Evolutionary conservation across 1,140 invertebrate species (phyloP), one percentile per base, ranked within the genome.

Genomic region (Lutraria rhynchaena): DNA sequence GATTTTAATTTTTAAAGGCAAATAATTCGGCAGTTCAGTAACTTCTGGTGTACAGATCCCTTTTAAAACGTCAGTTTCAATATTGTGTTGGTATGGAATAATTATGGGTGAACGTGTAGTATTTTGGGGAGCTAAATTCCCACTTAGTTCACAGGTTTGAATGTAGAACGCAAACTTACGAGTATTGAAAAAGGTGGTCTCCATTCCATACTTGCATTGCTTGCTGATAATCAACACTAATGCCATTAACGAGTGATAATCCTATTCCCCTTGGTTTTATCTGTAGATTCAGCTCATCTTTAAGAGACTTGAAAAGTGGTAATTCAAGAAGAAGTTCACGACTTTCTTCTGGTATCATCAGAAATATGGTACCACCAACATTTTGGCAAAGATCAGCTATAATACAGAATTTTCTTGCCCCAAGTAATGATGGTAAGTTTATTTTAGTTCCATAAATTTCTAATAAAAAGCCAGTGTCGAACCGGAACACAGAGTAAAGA

Each of bases 401-500:
- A 27, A 77, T 11, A 24, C 74, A 77, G 27, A 63, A 77, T 46
- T 53, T n/a, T 4, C 60, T n/a, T 2, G 31, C 19, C 11, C 22
- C 13, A 31, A 77, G 27, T n/a, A 37, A 37, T 46, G 58, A 29
- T 5, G 70, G 71, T 17, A 77, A n/a, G 1, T 60, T 24, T 9
- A 77, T 31, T 41, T 2, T 31, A 15, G 51, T 33, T 13, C 74
- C 74, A 11, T 49, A 44, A 3, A 77, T 15, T 7, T 22, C 33
- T 2, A 77, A 22, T 19, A 4, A 15, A 22, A 77, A 77, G 22
- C 35, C 57, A 11, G 58, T 77, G 22, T n/a, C 31, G 37, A 77
- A 53, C 27, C 31, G 37, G 31, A 77, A 77, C 3, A 77, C 57
- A 15, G 58, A 51, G 57, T 77, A 77, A 29, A 63, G 41, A 60